phyloP scores from a whole-genome alignment of 2,888 invertebrate genomes.

The Blastobasis lacticolella region DNA sequence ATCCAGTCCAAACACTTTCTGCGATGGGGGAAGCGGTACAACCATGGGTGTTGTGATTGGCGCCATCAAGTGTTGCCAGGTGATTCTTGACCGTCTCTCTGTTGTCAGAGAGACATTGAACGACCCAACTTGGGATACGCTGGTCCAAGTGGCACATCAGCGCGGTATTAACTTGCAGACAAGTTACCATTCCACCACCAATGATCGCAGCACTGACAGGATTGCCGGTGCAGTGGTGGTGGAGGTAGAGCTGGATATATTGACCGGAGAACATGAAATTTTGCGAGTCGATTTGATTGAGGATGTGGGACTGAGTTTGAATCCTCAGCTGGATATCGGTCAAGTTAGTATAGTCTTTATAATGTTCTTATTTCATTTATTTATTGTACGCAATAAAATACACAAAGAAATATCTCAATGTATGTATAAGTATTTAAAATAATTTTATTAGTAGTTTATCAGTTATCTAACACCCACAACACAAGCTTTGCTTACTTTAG shows the following conservation, averaged over 20 bases:
- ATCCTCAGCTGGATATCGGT: constrained; percentile 79
- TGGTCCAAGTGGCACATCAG: constrained; percentile 61
- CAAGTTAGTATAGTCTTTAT: constrained; percentile 71
- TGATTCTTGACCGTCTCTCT: constrained; percentile 59
- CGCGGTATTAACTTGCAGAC: constrained; percentile 48
- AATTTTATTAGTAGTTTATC: too few species aligned
- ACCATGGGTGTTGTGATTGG: constrained; percentile 36
- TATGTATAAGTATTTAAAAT: too few species aligned
- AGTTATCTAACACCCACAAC: too few species aligned
- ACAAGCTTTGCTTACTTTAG: too few species aligned
- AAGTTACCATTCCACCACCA: constrained; percentile 33
- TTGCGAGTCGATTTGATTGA: constrained; percentile 78
- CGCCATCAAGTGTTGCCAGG: constrained; percentile 63
- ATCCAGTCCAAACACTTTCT: constrained; percentile 75
- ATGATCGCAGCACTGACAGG: constrained; percentile 38
- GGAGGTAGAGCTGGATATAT: constrained; percentile 82
- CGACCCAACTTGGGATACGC: constrained; percentile 65
- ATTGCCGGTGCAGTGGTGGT: constrained; percentile 73
- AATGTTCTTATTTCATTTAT: too few species aligned
- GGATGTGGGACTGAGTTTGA: constrained; percentile 79
- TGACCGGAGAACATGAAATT: constrained; percentile 81
- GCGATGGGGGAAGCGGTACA: constrained; percentile 78
- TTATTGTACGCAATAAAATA: too few species aligned
- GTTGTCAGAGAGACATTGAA: constrained; percentile 50
- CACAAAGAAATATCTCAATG: too few species aligned